Evolutionary conservation across 1,140 invertebrate genomes (phyloP), one percentile per base, ranked within the genome.

Genomic region (Thaumatotibia leucotreta): DNA sequence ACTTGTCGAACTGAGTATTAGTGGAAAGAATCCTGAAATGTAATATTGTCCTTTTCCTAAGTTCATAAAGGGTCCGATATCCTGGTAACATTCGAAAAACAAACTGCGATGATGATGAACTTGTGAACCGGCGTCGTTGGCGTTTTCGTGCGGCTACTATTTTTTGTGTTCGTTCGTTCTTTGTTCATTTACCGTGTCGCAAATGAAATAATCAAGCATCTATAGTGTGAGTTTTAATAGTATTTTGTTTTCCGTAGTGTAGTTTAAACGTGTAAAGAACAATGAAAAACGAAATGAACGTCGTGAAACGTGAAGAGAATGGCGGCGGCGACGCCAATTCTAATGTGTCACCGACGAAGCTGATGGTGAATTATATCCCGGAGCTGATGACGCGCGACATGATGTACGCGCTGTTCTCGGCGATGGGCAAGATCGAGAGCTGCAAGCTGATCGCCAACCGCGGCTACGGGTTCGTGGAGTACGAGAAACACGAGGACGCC

Each of bases 331-430:
- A 88, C 88, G 88, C 86, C 70, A 86, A 82, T 77, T 83, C 79
- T 82, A 91, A 91, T 90, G 89, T 91, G 89, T 92, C 91, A 85
- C 84, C 85, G 73, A 92, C 91, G 70, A 92, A 92, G 84, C 89
- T 91, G 83, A 91, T 91, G 90, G 90, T 91, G 76, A 92, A 92
- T 78, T 92, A 91, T 78, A 91, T 91, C 69, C 90, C 91, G 17
- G 91, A 92, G 74, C 65, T 89, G 80, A 91, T 92, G 89, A 91
- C 86, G 72, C 86, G 87, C 58, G 90, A 92, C 61, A 91, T 89
- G 84, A 91, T 91, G 88, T 91, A 91, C 70, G 86, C 89, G 61
- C 82, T 91, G 63, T 92, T 92, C 79, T 89, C 88, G 22, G 88
- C 88, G 9, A 89, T 91, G 84, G 91, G 91, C 31, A 89, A 91